phyloP scores from a whole-genome alignment of 2,888 invertebrate genomes.

The Acanthoscelides obtectus region DNA sequence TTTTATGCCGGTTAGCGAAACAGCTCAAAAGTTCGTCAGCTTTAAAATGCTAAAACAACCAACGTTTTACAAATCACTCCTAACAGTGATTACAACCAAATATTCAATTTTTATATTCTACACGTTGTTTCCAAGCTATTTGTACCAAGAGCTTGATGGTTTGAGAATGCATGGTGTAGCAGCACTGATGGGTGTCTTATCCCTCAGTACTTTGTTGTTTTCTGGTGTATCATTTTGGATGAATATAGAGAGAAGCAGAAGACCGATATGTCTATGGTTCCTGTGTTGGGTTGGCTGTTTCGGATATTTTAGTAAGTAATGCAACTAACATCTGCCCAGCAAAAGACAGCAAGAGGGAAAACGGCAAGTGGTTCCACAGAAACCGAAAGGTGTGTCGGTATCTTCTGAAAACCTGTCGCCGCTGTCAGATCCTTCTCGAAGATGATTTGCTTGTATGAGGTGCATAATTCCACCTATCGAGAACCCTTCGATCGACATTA shows the following conservation, averaged over 20 bases:
- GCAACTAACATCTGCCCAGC: neutral
- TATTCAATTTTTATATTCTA: conserved; percentile 53
- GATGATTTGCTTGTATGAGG: too few species aligned
- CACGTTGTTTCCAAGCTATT: conserved; percentile 52
- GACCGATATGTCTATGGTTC: conserved; percentile 37
- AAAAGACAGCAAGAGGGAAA: too few species aligned
- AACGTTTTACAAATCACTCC: conserved; percentile 54
- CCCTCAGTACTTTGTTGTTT: conserved; percentile 33
- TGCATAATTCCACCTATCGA: too few species aligned
- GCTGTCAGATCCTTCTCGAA: too few species aligned
- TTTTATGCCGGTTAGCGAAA: conserved; percentile 30
- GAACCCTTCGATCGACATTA: too few species aligned
- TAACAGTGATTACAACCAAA: conserved; percentile 53
- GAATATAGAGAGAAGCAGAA: conserved; percentile 34
- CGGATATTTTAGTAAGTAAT: conserved; percentile 54
- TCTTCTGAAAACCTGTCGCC: too few species aligned
- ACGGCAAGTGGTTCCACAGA: too few species aligned
- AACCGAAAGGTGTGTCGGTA: too few species aligned
- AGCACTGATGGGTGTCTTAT: conserved; percentile 35
- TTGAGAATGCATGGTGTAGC: conserved; percentile 32
- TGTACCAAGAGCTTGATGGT: conserved; percentile 41
- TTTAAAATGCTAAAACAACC: conserved; percentile 34
- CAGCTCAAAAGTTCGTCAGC: conserved; percentile 9
- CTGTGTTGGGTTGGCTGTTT: conserved; percentile 52
- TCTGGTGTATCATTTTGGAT: conserved; percentile 34